Percentiles rank a stretch among this genome's conserved stretches.
Evolutionary conservation across 2,113 vertebrate genomes (phyloP).

Genomic region (Gadus macrocephalus): DNA sequence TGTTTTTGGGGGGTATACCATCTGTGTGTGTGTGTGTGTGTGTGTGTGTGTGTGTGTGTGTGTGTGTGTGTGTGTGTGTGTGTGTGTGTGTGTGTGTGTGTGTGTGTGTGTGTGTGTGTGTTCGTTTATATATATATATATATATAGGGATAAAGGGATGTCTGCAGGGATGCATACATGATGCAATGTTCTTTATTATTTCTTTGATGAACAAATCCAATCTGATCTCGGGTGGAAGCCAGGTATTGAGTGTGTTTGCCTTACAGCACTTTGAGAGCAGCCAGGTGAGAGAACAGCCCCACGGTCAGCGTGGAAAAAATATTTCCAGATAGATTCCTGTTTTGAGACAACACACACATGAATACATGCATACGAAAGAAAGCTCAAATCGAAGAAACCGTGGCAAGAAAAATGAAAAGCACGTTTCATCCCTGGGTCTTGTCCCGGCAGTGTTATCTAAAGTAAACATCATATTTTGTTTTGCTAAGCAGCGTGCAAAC

Average conservation of each 20-base stretch:
- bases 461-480: constrained; percentile 1
- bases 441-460: constrained; percentile 5
- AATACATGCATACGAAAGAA: constrained; percentile 6
- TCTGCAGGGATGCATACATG: no score
- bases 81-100: background rate
- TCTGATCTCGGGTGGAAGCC: no score
- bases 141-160: no score
- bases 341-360: constrained; percentile 17
- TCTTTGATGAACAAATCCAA: no score
- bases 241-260: constrained; percentile 27
- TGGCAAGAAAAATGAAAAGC: background rate
- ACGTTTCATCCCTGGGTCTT: constrained; percentile 6
- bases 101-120: constrained; percentile 15
- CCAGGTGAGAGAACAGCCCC: constrained; percentile 80
- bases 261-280: constrained; percentile 83
- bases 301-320: constrained; percentile 84
- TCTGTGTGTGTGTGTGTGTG: background rate
- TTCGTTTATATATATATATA: no score
- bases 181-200: no score
- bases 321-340: constrained; percentile 87
- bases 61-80: background rate
- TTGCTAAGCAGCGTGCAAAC: constrained; percentile 14
- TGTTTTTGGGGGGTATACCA: no score
- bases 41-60: constrained; percentile 8
- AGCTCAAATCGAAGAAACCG: background rate